These are phyloP conservation scores for Mesorhabditis belari DNA, from an alignment of 2,888 invertebrate species.

Conservation along the genomic window DNA sequence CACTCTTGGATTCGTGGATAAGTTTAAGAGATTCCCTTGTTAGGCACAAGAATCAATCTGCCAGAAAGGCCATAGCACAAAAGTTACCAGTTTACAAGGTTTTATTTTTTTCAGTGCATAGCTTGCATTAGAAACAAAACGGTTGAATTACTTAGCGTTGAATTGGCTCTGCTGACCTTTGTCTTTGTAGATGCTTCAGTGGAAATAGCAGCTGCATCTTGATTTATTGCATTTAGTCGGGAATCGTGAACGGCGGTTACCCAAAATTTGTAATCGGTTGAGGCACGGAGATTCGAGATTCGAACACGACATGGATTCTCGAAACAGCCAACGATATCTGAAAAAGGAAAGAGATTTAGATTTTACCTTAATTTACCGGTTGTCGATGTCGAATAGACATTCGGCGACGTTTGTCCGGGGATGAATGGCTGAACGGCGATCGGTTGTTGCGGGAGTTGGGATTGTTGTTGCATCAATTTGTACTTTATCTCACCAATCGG, in stretches of 20 bases:
- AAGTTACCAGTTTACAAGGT: too few relatives aligned
- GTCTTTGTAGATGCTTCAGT: conserved; percentile 17
- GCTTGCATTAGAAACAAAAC: too few relatives aligned
- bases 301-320: conserved; percentile 47
- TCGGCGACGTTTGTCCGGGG: too few relatives aligned
- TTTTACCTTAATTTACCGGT: too few relatives aligned
- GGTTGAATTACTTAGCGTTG: too few relatives aligned
- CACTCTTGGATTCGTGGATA: too few relatives aligned
- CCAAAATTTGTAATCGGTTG: conserved; percentile 50
- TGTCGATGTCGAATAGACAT: conserved; percentile 10
- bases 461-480: conserved; percentile 18
- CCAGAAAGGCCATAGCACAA: too few relatives aligned
- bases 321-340: conserved; percentile 40
- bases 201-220: conserved; percentile 47
- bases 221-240: conserved; percentile 38
- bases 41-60: too few relatives aligned
- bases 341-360: too few relatives aligned
- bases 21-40: too few relatives aligned
- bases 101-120: too few relatives aligned
- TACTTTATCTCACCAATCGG: conserved; percentile 49
- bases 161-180: too few relatives aligned
- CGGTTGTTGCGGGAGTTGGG: conserved; percentile 28
- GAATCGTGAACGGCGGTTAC: conserved; percentile 48
- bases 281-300: conserved; percentile 45
- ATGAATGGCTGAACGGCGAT: conserved; percentile 38